Conservation (phyloP, 2,113 vertebrate species). For the Desmodus rotundus region DNA sequence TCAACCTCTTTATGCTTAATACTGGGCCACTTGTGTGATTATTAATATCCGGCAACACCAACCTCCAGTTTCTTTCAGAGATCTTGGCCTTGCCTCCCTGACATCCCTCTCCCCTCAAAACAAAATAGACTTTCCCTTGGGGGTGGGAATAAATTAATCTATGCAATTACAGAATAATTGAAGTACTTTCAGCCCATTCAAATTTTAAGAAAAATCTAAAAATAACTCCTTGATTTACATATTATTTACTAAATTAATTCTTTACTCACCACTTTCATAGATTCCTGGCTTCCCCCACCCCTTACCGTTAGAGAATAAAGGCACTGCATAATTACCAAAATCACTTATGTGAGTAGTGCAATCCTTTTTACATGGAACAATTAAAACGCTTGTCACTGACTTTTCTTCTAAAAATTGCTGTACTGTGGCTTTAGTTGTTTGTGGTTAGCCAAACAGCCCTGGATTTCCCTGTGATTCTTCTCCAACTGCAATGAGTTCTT, state of each 20-base stretch:
- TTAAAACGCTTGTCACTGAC: background rate
- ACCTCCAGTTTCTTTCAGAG: background rate
- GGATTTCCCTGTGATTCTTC: background rate
- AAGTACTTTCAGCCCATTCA: constrained; percentile 64
- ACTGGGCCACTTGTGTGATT: background rate
- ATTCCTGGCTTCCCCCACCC: background rate
- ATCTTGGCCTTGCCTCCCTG: constrained; percentile 35
- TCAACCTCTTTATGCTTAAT: background rate
- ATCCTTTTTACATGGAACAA: constrained; percentile 7
- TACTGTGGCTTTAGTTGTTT: background rate
- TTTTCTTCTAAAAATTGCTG: background rate
- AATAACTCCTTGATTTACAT: constrained; percentile 66
- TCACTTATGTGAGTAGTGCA: background rate
- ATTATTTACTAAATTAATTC: constrained; percentile 75
- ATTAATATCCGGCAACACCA: background rate
- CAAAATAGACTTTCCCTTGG: constrained; percentile 56
- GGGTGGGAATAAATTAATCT: constrained; percentile 57
- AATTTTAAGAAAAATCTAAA: constrained; percentile 64
- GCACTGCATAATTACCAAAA: constrained; percentile 18
- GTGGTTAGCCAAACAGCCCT: background rate
- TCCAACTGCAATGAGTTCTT: background rate
- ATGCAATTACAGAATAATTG: constrained; percentile 67
- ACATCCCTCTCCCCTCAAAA: background rate
- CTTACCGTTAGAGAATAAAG: constrained; percentile 37
- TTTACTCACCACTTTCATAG: constrained; percentile 55